Evolutionary conservation across 2,113 vertebrate species (phyloP).

Genomic region (Zeus faber): DNA sequence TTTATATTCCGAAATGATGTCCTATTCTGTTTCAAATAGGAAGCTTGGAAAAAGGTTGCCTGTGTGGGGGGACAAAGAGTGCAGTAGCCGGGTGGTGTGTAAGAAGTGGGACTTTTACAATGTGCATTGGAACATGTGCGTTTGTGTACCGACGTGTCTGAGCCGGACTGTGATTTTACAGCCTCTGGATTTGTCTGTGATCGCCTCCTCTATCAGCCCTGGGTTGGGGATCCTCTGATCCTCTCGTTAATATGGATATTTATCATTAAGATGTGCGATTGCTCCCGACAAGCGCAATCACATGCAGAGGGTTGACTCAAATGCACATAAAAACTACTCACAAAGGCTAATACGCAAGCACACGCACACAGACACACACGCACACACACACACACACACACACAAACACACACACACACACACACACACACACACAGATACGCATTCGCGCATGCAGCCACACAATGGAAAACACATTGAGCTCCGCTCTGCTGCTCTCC

Average conservation of each 20-base stretch:
- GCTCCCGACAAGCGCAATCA: conserved; percentile 15
- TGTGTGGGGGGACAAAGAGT: background rate
- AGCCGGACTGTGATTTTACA: conserved; percentile 16
- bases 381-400: conserved; percentile 1
- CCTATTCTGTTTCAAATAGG: too few relatives aligned
- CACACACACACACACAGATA: conserved; percentile 1
- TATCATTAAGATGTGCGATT: conserved; percentile 49
- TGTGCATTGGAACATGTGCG: conserved; percentile 18
- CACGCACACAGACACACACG: conserved; percentile 16
- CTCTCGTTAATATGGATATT: conserved; percentile 53
- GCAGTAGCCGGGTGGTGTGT: conserved; percentile 16
- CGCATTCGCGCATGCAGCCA: conserved; percentile 19
- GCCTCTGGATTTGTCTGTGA: conserved; percentile 40
- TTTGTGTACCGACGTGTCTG: conserved; percentile 16
- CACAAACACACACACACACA: background rate
- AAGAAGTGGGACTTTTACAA: conserved; percentile 28
- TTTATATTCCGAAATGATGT: too few relatives aligned
- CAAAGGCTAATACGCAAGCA: conserved; percentile 5
- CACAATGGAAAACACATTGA: conserved; percentile 64
- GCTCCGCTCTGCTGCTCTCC: conserved; percentile 22
- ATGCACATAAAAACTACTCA: background rate
- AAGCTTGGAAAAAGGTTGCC: too few relatives aligned
- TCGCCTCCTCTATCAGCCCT: conserved; percentile 51
- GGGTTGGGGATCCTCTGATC: conserved; percentile 44
- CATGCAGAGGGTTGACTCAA: background rate